These are phyloP conservation scores for Lepus townsendii DNA, from an alignment of 2,797 vertebrate genomes.

Conservation along the genomic window DNA sequence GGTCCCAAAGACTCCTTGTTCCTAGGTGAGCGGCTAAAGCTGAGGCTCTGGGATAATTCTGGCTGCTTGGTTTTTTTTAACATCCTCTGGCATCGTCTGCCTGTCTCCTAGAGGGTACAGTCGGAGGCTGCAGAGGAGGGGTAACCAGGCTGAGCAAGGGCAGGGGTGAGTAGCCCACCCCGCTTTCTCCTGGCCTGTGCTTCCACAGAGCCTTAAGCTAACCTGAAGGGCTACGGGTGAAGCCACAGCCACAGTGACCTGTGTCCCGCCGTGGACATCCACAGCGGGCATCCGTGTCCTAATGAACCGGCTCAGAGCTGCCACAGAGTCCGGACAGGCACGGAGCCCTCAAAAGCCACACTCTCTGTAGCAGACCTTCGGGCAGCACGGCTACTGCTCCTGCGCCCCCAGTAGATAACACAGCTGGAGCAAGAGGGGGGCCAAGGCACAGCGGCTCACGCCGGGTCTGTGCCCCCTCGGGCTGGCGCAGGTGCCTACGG, in stretches of 20 bases:
- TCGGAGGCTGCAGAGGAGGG: background rate
- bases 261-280: background rate
- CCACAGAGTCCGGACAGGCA: background rate
- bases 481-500: background rate
- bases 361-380: too few relatives aligned
- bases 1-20: conserved; percentile 1
- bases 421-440: conserved; percentile 15
- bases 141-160: background rate
- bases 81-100: background rate
- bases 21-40: background rate
- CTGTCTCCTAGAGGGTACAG: background rate
- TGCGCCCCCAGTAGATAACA: conserved; percentile 12
- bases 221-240: background rate
- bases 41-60: background rate
- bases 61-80: background rate
- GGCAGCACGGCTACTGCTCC: background rate
- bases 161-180: too few relatives aligned
- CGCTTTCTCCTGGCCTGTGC: background rate
- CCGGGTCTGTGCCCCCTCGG: conserved; percentile 68
- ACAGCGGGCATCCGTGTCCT: background rate
- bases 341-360: too few relatives aligned
- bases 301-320: background rate
- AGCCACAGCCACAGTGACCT: background rate
- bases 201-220: background rate
- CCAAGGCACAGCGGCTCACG: background rate